Conservation (phyloP, 2,113 vertebrate species). For the Pollimyrus isidori region DNA sequence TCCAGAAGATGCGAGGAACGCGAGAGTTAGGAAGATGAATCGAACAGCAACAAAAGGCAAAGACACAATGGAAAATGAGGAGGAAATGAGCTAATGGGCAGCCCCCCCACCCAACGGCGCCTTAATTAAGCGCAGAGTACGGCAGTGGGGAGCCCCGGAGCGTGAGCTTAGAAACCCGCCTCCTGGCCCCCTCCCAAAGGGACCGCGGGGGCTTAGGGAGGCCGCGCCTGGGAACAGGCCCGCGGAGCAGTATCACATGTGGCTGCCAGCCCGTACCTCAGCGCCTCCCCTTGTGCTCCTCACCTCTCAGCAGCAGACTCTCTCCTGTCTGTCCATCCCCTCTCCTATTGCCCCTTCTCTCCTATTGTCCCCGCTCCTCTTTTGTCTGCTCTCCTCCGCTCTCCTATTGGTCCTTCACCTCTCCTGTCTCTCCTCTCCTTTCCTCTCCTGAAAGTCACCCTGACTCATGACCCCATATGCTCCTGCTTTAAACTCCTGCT, state of each 20-base stretch:
- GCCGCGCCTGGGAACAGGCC: neutral
- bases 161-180: neutral
- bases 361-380: neutral
- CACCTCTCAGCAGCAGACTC: neutral
- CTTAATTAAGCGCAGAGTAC: conserved; percentile 7
- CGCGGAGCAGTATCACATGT: neutral
- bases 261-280: neutral
- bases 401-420: neutral
- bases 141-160: neutral
- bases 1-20: neutral
- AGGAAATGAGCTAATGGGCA: neutral
- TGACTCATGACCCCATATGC: neutral
- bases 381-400: neutral
- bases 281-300: neutral
- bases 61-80: conserved; percentile 5
- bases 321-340: neutral
- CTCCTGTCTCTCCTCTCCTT: neutral
- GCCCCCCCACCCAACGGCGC: neutral
- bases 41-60: neutral
- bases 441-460: neutral
- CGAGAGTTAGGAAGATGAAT: neutral
- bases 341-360: neutral
- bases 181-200: neutral
- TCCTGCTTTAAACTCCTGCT: neutral
- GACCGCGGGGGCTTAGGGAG: neutral